Percentiles rank a stretch among this genome's conserved stretches.
These are phyloP conservation scores for Pentalonia nigronervosa DNA, from an alignment of 1,140 invertebrate genomes.

Conservation along the genomic window DNA sequence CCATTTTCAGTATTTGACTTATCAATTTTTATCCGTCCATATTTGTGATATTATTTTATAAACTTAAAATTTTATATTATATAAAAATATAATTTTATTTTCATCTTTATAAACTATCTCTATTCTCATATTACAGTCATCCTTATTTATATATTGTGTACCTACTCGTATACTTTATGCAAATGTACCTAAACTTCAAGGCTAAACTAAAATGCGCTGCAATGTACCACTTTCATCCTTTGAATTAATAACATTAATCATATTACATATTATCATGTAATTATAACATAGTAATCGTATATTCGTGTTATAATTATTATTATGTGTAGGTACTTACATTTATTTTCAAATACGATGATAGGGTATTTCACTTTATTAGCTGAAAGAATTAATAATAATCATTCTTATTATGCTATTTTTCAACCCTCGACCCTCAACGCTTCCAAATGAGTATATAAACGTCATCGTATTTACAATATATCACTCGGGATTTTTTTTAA, in stretches of 20 bases:
- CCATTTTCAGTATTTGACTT: no score
- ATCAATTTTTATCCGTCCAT: no score
- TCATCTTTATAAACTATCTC: no score
- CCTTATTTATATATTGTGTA: no score
- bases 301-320: neutral
- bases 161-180: no score
- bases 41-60: no score
- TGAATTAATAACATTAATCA: neutral
- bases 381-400: neutral
- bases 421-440: neutral
- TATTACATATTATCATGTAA: neutral
- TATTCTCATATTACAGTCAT: no score
- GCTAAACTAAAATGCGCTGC: neutral
- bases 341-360: neutral
- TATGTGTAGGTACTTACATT: neutral
- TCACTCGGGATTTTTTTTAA: slow-evolving; percentile 13
- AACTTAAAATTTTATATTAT: no score
- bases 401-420: neutral
- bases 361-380: neutral
- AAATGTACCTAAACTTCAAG: no score
- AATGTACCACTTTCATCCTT: neutral
- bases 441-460: neutral
- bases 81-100: no score
- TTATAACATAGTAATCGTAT: neutral
- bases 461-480: neutral